A percentile compares a stretch with the other conserved stretches of the same genome.
Evolutionary conservation across 1,140 invertebrate genomes (phyloP).

Genomic region (Eurosta solidaginis): DNA sequence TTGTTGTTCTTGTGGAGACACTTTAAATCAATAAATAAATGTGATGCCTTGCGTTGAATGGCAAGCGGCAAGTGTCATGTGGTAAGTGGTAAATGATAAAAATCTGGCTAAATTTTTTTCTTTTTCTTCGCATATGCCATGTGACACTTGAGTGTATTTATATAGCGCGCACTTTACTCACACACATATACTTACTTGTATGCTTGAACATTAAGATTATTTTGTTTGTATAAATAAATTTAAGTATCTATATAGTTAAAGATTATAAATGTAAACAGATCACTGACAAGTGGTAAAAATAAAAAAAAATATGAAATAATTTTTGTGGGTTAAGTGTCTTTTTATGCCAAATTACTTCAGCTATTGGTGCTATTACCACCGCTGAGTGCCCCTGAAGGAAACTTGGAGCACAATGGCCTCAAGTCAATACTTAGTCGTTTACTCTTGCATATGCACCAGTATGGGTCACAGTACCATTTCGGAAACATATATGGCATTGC

Average conservation of each 20-base stretch:
- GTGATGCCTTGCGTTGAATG: not conserved
- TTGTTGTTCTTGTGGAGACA: not conserved
- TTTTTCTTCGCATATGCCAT: not conserved
- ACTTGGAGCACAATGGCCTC: too few species aligned
- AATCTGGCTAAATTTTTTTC: not conserved
- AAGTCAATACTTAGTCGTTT: too few species aligned
- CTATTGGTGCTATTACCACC: too few species aligned
- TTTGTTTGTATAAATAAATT: not conserved
- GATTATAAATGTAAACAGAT: not conserved
- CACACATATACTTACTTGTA: not conserved
- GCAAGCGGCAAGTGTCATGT: not conserved
- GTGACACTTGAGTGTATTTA: not conserved
- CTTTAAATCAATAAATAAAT: not conserved
- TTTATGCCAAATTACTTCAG: slow-evolving; percentile 6
- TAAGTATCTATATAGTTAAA: not conserved
- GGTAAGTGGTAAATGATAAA: not conserved
- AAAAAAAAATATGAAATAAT: not conserved
- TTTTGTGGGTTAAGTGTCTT: not conserved
- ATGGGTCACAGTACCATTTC: too few species aligned
- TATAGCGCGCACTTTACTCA: not conserved
- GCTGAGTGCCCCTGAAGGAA: too few species aligned
- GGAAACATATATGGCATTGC: too few species aligned
- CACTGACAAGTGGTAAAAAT: not conserved
- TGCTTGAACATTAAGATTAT: not conserved
- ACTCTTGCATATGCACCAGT: too few species aligned